These are phyloP conservation scores for Merluccius polli DNA, from an alignment of 2,797 vertebrate genomes.

Conservation along the genomic window DNA sequence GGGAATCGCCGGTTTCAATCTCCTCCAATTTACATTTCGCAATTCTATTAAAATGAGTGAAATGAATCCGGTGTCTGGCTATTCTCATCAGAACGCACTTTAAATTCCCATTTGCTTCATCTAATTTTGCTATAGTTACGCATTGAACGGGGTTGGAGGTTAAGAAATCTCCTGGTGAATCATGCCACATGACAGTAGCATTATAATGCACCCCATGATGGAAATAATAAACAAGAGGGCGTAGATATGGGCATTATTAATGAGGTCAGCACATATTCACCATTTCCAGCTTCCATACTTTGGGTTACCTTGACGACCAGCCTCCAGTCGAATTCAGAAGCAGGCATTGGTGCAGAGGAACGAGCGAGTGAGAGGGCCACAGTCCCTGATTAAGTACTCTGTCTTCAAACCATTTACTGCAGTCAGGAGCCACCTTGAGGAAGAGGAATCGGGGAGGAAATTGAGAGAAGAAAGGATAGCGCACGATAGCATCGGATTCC, in stretches of 20 bases:
- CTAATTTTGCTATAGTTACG: not conserved
- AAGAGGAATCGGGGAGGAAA: constrained; percentile 18
- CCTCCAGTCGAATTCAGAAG: constrained; percentile 60
- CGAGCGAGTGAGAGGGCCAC: constrained; percentile 15
- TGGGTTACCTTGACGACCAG: constrained; percentile 49
- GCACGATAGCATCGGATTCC: constrained; percentile 30
- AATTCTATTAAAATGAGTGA: not conserved
- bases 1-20: not conserved
- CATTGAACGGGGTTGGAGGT: not conserved
- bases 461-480: constrained; percentile 7
- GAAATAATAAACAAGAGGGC: constrained; percentile 5
- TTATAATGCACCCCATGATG: not conserved
- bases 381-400: constrained; percentile 52
- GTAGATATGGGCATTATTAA: constrained; percentile 47
- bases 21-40: not conserved
- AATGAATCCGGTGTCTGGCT: not conserved
- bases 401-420: constrained; percentile 54
- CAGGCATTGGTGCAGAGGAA: constrained; percentile 30
- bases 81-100: not conserved
- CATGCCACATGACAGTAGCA: not conserved
- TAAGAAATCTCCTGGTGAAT: not conserved
- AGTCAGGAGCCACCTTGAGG: constrained; percentile 32
- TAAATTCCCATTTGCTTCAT: not conserved
- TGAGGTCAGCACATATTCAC: constrained; percentile 35
- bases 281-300: constrained; percentile 48